Evolutionary conservation across 2,797 vertebrate species (phyloP).

Genomic region (Eulemur albifrons): DNA sequence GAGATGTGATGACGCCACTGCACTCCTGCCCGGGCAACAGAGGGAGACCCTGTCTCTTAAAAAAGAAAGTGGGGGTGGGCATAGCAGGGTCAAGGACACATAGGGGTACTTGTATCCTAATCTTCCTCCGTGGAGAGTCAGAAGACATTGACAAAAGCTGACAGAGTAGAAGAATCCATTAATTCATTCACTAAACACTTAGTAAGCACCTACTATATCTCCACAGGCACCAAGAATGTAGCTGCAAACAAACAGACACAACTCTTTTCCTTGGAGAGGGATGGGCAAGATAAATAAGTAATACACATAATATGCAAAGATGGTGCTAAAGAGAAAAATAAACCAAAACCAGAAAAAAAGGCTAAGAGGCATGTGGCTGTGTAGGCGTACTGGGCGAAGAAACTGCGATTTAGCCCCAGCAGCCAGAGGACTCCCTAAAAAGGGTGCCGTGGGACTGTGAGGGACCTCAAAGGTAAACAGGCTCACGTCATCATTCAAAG

Average conservation of each 20-base stretch:
- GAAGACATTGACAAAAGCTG: neutral
- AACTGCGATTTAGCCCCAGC: neutral
- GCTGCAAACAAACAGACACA: neutral
- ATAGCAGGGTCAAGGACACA: neutral
- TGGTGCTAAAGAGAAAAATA: neutral
- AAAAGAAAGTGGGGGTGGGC: neutral
- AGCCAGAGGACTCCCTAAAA: neutral
- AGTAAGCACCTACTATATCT: neutral
- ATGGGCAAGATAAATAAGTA: neutral
- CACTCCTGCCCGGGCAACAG: neutral
- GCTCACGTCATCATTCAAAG: neutral
- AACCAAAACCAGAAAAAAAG: neutral
- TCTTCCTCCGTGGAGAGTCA: neutral
- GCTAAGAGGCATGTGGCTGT: neutral
- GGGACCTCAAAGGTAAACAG: neutral
- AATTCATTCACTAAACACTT: neutral
- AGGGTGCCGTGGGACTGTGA: neutral
- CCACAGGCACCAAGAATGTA: neutral
- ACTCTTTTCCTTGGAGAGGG: rapidly evolving
- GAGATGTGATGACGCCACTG: neutral
- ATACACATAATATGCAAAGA: neutral
- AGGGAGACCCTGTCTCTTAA: neutral
- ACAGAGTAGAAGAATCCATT: neutral
- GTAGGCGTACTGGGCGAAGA: neutral
- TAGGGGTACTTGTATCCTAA: neutral